These are phyloP conservation scores for Liposcelis brunnea DNA, from an alignment of 2,888 invertebrate species.

Conservation along the genomic window DNA sequence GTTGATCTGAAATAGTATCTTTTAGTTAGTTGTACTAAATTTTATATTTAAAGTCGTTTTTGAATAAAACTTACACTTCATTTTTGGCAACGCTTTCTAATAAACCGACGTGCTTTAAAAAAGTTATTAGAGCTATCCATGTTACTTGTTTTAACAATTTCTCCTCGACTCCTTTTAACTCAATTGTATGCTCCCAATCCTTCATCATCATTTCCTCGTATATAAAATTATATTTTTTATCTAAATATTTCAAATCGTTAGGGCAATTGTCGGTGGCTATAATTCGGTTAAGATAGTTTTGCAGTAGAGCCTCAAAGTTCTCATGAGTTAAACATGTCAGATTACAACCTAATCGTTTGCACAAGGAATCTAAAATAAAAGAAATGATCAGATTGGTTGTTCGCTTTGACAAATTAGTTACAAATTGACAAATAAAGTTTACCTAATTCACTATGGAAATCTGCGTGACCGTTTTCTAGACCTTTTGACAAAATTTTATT, in stretches of 20 bases:
- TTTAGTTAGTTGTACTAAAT: slow-evolving; percentile 7
- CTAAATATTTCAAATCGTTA: too few species aligned
- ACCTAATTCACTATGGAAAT: too few species aligned
- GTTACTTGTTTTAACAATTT: slow-evolving; percentile 31
- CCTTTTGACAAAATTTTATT: slow-evolving; percentile 27
- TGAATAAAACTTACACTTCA: slow-evolving; percentile 23
- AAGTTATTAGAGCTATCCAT: slow-evolving; percentile 30
- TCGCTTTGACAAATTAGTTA: too few species aligned
- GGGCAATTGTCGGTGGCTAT: too few species aligned
- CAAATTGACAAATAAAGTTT: too few species aligned
- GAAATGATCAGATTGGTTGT: too few species aligned
- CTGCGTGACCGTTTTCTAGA: slow-evolving; percentile 17
- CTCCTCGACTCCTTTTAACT: slow-evolving; percentile 29
- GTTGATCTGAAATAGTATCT: neutral
- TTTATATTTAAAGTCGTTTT: too few species aligned
- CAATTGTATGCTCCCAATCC: slow-evolving; percentile 30
- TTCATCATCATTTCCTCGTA: slow-evolving; percentile 27
- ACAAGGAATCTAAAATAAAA: too few species aligned
- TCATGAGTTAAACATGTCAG: slow-evolving; percentile 11
- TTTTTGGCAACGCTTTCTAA: slow-evolving; percentile 24
- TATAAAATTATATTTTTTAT: slow-evolving; percentile 17
- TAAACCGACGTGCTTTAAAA: slow-evolving; percentile 35
- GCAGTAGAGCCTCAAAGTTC: slow-evolving; percentile 13
- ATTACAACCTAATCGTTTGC: too few species aligned
- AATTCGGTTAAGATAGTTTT: too few species aligned